Percentiles rank a stretch among this genome's conserved stretches.
Evolutionary conservation across 35 echinoderm and acorn worm species (phyloP).

Genomic region (Hemicentrotus pulcherrimus): DNA sequence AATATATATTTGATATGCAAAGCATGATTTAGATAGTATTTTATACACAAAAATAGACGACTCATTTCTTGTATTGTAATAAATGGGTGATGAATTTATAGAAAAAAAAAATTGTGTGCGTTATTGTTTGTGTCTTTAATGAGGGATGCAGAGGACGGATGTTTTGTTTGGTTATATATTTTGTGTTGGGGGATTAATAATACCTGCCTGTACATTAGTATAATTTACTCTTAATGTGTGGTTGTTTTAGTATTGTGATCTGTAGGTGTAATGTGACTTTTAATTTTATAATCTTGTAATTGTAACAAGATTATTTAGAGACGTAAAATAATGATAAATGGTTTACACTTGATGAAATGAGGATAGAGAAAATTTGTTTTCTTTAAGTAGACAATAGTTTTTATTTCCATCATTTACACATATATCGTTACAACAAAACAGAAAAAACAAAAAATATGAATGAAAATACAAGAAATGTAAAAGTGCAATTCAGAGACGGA

Average conservation of each 20-base stretch:
- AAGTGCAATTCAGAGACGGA: not conserved
- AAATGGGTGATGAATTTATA: constrained; percentile 19
- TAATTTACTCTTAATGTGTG: no score
- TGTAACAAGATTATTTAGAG: no score
- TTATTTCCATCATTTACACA: not conserved
- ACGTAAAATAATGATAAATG: no score
- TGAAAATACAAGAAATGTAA: not conserved
- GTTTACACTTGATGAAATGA: no score
- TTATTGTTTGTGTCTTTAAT: not conserved
- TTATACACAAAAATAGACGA: not conserved
- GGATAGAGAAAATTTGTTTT: no score
- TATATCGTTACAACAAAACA: not conserved
- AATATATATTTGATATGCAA: constrained; percentile 20
- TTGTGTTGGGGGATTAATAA: no score
- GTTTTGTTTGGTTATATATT: no score
- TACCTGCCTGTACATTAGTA: no score
- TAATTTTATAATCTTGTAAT: no score
- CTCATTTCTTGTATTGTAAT: constrained; percentile 13
- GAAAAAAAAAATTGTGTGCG: not conserved
- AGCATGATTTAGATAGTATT: constrained; percentile 19
- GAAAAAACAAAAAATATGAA: not conserved
- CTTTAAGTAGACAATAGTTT: not conserved
- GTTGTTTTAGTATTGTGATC: no score
- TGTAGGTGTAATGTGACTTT: no score
- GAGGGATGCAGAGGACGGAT: no score